Conservation (phyloP, 2,888 invertebrate genomes). For the Altica lythri region DNA sequence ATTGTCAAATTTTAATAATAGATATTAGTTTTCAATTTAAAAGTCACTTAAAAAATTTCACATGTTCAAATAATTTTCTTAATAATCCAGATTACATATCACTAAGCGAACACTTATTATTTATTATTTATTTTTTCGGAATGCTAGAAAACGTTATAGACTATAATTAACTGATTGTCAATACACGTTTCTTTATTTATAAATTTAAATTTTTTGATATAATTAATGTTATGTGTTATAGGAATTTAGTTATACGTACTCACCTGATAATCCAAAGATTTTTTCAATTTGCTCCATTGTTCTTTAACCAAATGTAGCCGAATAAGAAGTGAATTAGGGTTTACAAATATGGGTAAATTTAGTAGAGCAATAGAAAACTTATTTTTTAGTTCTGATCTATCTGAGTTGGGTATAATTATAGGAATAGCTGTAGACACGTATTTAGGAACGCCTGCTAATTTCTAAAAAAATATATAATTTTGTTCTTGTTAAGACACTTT, state of each 20-base stretch:
- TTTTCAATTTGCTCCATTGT: conserved; percentile 6
- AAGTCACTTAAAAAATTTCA: too few species aligned
- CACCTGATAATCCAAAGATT: conserved; percentile 11
- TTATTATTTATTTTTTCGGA: too few species aligned
- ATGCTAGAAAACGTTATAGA: too few species aligned
- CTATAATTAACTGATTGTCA: too few species aligned
- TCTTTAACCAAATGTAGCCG: conserved; percentile 5
- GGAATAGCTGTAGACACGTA: conserved; percentile 5
- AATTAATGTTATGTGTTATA: too few species aligned
- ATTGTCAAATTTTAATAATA: too few species aligned
- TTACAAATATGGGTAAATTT: conserved; percentile 11
- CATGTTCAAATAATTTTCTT: too few species aligned
- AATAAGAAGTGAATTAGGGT: conserved; percentile 1
- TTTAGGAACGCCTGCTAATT: background rate
- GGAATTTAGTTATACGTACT: background rate
- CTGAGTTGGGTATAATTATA: background rate
- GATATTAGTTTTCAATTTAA: too few species aligned
- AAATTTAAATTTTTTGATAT: too few species aligned
- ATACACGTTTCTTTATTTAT: too few species aligned
- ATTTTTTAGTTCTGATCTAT: conserved; percentile 10
- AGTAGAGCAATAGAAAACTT: conserved; percentile 13
- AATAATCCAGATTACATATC: too few species aligned
- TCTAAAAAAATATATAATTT: background rate
- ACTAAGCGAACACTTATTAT: too few species aligned
- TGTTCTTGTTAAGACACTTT: background rate